A percentile compares a stretch with the other conserved stretches of the same genome.
Evolutionary conservation across 2,888 invertebrate species (phyloP).

Genomic region (Apamea sordens): DNA sequence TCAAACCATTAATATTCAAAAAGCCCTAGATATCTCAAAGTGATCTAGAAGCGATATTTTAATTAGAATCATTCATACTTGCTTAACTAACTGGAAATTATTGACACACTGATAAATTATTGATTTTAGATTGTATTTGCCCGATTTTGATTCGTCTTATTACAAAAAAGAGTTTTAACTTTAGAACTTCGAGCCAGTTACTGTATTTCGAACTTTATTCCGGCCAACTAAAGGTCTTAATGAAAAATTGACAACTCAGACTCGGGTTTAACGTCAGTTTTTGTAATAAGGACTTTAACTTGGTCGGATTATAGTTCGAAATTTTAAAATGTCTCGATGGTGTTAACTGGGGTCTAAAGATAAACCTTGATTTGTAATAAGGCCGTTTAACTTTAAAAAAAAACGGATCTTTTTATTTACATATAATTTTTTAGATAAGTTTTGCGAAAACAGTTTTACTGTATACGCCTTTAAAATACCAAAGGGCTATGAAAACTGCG

Average conservation of each 20-base stretch:
- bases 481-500: conserved; percentile 8
- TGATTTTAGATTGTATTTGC: conserved; percentile 23
- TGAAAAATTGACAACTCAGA: not conserved
- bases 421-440: not conserved
- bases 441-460: not conserved
- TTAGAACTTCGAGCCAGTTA: not conserved
- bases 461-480: not conserved
- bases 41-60: conserved; percentile 44
- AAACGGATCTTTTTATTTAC: not conserved
- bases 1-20: conserved; percentile 13
- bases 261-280: not conserved
- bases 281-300: not conserved
- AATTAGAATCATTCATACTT: conserved; percentile 25
- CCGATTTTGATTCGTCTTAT: not conserved
- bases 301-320: not conserved
- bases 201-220: no score
- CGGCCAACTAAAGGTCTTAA: not conserved
- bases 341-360: not conserved
- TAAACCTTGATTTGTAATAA: not conserved
- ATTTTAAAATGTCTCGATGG: not conserved
- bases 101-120: conserved; percentile 40
- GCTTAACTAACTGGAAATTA: conserved; percentile 28
- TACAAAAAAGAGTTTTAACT: not conserved
- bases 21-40: conserved; percentile 21
- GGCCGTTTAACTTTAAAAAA: not conserved